phyloP scores from a whole-genome alignment of 2,888 invertebrate genomes.

The Argyresthia goedartella region DNA sequence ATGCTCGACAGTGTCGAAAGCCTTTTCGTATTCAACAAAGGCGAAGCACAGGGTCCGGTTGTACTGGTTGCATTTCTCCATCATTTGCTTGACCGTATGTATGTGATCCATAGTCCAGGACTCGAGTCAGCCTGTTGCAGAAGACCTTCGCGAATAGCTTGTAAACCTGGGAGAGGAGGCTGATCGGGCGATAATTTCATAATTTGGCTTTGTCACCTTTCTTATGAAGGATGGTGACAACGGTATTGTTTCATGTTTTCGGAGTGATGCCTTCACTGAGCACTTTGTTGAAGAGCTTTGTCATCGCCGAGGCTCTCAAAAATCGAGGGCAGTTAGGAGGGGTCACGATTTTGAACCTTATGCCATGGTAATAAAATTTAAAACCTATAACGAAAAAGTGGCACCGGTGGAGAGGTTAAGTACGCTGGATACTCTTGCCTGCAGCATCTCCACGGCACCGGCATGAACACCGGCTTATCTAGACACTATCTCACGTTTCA shows the following conservation, averaged over 20 bases:
- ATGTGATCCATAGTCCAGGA: constrained; percentile 26
- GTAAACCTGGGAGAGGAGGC: neutral
- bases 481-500: neutral
- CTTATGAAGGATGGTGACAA: neutral
- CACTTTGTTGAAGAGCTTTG: neutral
- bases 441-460: neutral
- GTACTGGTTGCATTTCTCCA: constrained; percentile 7
- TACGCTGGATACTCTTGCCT: neutral
- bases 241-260: neutral
- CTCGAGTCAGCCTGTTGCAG: constrained; percentile 24
- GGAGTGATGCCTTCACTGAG: neutral
- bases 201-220: neutral
- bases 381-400: no score
- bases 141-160: neutral
- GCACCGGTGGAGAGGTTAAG: no score
- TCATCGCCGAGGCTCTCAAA: no score
- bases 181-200: neutral
- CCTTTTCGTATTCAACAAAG: constrained; percentile 7
- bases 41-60: neutral
- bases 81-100: constrained; percentile 11
- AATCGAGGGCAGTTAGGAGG: no score
- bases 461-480: neutral
- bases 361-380: no score
- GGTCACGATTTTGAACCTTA: no score
- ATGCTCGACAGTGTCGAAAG: neutral